Conservation (phyloP, 1,140 invertebrate genomes). For the Zaprionus camerounensis region DNA sequence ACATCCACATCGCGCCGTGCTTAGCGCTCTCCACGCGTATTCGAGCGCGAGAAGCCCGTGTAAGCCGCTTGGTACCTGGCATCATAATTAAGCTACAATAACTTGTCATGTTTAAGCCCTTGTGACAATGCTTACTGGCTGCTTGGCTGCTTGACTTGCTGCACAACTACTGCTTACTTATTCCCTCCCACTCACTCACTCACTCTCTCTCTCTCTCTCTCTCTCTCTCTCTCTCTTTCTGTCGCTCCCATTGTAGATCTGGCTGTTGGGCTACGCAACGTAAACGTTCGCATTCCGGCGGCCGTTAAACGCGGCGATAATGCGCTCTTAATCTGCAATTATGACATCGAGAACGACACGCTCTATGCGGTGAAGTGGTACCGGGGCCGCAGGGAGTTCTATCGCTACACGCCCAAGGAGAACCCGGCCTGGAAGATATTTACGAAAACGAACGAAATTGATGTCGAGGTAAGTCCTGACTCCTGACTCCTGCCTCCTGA, state of each 20-base stretch:
- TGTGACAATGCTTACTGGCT: constrained; percentile 36
- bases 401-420: constrained; percentile 88
- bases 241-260: constrained; percentile 57
- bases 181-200: background rate
- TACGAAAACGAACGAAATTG: constrained; percentile 87
- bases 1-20: background rate
- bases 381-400: constrained; percentile 88
- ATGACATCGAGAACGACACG: constrained; percentile 90
- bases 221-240: constrained; percentile 9
- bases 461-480: constrained; percentile 87
- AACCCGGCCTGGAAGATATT: constrained; percentile 88
- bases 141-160: background rate
- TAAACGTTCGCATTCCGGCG: constrained; percentile 88
- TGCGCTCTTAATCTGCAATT: constrained; percentile 90
- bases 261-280: constrained; percentile 84
- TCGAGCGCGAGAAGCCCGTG: constrained; percentile 50
- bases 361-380: constrained; percentile 95
- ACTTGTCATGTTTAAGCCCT: constrained; percentile 75
- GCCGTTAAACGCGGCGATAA: constrained; percentile 89
- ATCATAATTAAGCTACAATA: constrained; percentile 81
- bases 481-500: background rate
- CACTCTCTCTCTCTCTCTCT: background rate
- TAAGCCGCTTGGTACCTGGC: constrained; percentile 63
- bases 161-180: constrained; percentile 7
- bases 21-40: background rate